Evolutionary conservation across 1,140 invertebrate genomes (phyloP).

Genomic region (Caligus rogercresseyi): DNA sequence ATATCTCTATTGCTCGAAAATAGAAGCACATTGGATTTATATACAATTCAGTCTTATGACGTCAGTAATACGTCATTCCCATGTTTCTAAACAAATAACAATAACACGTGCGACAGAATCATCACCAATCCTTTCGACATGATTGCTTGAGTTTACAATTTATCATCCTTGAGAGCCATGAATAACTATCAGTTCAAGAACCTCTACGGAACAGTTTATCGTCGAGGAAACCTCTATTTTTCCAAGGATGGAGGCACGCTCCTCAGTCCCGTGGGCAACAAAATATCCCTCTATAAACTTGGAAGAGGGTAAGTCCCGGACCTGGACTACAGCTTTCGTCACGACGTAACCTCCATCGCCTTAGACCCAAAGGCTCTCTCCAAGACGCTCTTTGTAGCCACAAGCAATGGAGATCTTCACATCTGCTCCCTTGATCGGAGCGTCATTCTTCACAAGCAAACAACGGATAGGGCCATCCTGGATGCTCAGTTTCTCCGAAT

Average conservation of each 20-base stretch:
- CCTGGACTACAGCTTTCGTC: constrained; percentile 61
- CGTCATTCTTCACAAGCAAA: constrained; percentile 59
- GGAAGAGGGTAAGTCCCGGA: constrained; percentile 72
- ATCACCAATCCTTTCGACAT: no score
- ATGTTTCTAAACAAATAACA: no score
- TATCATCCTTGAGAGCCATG: no score
- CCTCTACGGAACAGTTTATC: constrained; percentile 80
- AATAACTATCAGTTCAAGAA: constrained; percentile 68
- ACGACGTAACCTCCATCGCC: constrained; percentile 64
- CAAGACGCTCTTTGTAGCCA: constrained; percentile 13
- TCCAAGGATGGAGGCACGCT: constrained; percentile 73
- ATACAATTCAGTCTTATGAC: no score
- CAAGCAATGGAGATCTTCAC: constrained; percentile 56
- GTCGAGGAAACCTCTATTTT: constrained; percentile 71
- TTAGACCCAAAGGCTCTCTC: constrained; percentile 65
- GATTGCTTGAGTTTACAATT: no score
- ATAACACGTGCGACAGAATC: no score
- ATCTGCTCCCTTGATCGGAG: constrained; percentile 71
- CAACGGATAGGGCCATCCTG: constrained; percentile 54
- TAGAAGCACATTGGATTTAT: no score
- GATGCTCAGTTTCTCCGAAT: constrained; percentile 81
- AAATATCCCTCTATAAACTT: constrained; percentile 49
- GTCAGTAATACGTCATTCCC: no score
- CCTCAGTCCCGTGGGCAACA: constrained; percentile 86
- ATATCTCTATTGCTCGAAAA: no score